phyloP scores from a whole-genome alignment of 2,888 invertebrate genomes.

The Mythimna loreyi region DNA sequence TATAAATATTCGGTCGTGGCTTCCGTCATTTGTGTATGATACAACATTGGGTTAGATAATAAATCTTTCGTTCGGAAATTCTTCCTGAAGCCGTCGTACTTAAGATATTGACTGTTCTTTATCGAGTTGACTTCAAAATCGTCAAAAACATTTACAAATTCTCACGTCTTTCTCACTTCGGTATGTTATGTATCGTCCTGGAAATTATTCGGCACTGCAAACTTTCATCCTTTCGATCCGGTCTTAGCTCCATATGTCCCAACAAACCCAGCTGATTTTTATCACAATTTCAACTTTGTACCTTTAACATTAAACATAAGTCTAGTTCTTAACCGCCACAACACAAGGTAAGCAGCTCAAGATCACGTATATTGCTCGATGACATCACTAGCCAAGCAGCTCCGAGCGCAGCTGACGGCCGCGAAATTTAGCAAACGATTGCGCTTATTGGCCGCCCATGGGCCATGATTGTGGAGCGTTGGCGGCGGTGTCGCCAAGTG shows the following conservation, averaged over 20 bases:
- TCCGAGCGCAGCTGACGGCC: conserved; percentile 64
- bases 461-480: conserved; percentile 49
- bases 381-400: conserved; percentile 74
- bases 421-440: conserved; percentile 70
- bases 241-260: not conserved
- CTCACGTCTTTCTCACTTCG: not conserved
- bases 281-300: conserved; percentile 17
- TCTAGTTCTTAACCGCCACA: conserved; percentile 31
- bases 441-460: conserved; percentile 59
- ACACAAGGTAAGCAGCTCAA: conserved; percentile 61
- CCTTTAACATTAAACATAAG: conserved; percentile 22
- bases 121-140: too few species aligned
- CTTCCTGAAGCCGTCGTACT: too few species aligned
- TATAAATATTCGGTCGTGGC: conserved; percentile 45
- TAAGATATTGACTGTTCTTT: too few species aligned
- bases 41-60: not conserved
- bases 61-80: conserved; percentile 3
- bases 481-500: conserved; percentile 25
- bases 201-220: too few species aligned
- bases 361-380: conserved; percentile 59
- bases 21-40: conserved; percentile 36
- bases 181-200: not conserved
- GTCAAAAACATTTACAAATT: too few species aligned
- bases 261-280: not conserved
- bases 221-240: not conserved